These are phyloP conservation scores for Nyctereutes procyonoides DNA, from an alignment of 2,113 vertebrate species.

Conservation along the genomic window DNA sequence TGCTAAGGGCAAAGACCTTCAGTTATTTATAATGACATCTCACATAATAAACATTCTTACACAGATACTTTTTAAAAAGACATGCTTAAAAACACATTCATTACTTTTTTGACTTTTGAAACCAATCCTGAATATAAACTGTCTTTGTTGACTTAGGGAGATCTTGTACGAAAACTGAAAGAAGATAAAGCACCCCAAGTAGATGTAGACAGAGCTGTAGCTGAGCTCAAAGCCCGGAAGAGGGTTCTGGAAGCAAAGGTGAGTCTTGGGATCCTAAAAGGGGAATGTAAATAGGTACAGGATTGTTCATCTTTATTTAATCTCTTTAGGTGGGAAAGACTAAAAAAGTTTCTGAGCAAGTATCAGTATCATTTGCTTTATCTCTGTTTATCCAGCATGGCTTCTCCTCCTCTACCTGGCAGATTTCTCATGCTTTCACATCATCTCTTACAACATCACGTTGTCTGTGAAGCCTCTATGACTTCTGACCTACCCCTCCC, in stretches of 20 bases:
- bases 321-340: background rate
- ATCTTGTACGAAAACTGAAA: conserved; percentile 95
- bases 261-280: conserved; percentile 63
- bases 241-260: conserved; percentile 95
- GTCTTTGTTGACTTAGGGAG: conserved; percentile 88
- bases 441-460: background rate
- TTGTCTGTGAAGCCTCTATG: background rate
- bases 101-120: conserved; percentile 36
- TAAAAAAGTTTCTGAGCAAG: conserved; percentile 8
- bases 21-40: background rate
- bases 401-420: background rate
- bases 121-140: background rate
- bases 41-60: background rate
- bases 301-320: background rate
- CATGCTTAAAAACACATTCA: background rate
- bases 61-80: background rate
- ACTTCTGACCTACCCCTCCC: background rate
- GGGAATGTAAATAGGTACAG: background rate
- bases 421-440: background rate
- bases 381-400: background rate
- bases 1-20: background rate
- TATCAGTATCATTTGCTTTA: background rate
- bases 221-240: conserved; percentile 97
- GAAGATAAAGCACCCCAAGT: conserved; percentile 94
- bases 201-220: conserved; percentile 95